Conservation (phyloP, 2,113 vertebrate genomes). For the Ptyas mucosa region DNA sequence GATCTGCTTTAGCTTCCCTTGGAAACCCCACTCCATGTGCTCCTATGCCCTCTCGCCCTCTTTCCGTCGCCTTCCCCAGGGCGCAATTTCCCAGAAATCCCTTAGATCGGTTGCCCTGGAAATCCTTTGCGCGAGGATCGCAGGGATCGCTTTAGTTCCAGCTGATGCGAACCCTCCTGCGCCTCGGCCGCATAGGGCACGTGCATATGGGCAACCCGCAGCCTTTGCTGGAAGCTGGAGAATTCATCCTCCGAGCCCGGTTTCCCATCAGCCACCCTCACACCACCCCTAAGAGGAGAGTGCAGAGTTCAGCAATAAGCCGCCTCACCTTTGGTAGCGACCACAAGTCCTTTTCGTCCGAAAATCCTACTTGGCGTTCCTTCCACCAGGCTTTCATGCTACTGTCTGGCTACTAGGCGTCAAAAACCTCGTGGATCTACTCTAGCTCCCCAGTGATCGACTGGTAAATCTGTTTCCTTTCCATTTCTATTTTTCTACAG, state of each 20-base stretch:
- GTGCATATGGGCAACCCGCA: background rate
- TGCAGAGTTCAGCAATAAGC: background rate
- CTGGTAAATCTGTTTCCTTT: background rate
- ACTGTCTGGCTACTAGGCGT: background rate
- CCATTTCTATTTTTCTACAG: background rate
- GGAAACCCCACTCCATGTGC: background rate
- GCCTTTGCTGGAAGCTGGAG: background rate
- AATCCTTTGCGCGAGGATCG: background rate
- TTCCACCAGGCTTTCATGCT: background rate
- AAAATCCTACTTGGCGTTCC: background rate
- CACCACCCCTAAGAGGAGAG: background rate
- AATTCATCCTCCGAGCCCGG: background rate
- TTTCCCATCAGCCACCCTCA: background rate
- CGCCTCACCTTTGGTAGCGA: background rate
- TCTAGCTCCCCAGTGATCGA: background rate
- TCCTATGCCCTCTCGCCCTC: background rate
- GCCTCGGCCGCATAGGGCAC: background rate
- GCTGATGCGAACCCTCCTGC: background rate
- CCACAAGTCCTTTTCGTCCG: background rate
- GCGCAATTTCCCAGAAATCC: background rate
- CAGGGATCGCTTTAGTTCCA: background rate
- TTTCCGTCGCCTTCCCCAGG: background rate
- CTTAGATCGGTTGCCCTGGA: background rate
- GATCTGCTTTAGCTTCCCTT: background rate
- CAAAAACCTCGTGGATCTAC: background rate